Conservation (phyloP, 2,888 invertebrate species). For the Habroteleia sp. region DNA sequence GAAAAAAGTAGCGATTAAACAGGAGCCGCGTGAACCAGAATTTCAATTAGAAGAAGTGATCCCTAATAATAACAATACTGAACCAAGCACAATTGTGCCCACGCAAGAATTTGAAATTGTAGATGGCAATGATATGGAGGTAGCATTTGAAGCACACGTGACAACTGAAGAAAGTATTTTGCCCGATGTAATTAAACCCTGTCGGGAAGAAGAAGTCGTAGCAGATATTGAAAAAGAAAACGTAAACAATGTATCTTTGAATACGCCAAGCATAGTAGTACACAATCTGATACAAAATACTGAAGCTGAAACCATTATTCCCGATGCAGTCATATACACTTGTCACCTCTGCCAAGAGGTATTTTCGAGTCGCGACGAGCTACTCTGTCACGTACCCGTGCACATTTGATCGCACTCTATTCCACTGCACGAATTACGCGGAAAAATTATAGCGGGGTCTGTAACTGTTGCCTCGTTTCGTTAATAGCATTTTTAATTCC, state of each 20-base stretch:
- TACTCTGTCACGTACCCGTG: constrained; percentile 89
- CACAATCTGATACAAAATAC: constrained; percentile 77
- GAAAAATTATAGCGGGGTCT: background rate
- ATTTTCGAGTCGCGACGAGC: constrained; percentile 88
- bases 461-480: background rate
- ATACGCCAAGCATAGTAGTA: constrained; percentile 68
- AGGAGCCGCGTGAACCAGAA: constrained; percentile 68
- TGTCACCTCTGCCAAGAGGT: constrained; percentile 92
- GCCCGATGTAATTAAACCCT: constrained; percentile 70
- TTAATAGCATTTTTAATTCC: constrained; percentile 24
- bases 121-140: constrained; percentile 74
- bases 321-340: constrained; percentile 84
- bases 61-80: constrained; percentile 67
- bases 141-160: constrained; percentile 75
- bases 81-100: constrained; percentile 44
- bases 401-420: constrained; percentile 85
- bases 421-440: constrained; percentile 20
- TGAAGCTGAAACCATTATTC: constrained; percentile 82
- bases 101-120: constrained; percentile 66
- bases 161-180: constrained; percentile 74
- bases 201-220: constrained; percentile 65
- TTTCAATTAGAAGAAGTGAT: constrained; percentile 17
- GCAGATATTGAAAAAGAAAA: constrained; percentile 50
- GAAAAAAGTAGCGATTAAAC: constrained; percentile 68
- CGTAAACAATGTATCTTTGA: constrained; percentile 72